These are phyloP conservation scores for Helobdella robusta DNA, from an alignment of 2,888 invertebrate species.

Conservation along the genomic window DNA sequence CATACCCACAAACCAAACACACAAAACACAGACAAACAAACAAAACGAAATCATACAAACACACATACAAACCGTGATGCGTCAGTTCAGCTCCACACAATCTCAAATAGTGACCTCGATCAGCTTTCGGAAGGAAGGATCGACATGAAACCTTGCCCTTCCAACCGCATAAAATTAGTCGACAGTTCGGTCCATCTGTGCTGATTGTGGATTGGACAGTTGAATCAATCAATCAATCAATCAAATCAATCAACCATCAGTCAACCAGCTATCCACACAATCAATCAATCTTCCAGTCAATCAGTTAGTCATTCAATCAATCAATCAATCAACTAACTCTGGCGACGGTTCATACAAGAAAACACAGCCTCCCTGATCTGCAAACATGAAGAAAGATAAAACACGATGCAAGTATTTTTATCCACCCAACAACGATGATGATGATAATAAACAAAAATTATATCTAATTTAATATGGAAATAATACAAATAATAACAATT, in stretches of 20 bases:
- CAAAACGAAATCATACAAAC: neutral
- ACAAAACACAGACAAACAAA: too few relatives aligned
- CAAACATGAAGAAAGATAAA: constrained; percentile 19
- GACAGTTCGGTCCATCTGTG: constrained; percentile 38
- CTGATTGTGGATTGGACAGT: constrained; percentile 43
- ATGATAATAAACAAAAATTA: neutral
- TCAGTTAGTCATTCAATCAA: too few relatives aligned
- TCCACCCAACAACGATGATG: neutral
- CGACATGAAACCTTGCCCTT: constrained; percentile 74
- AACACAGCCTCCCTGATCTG: constrained; percentile 31
- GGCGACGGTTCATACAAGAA: constrained; percentile 30
- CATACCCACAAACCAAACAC: too few relatives aligned
- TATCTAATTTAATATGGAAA: neutral
- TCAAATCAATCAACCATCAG: too few relatives aligned
- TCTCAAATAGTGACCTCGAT: constrained; percentile 75
- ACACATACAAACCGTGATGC: neutral
- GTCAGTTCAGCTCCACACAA: constrained; percentile 70
- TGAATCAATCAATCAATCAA: neutral
- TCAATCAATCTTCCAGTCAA: too few relatives aligned
- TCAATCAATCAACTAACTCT: constrained; percentile 17
- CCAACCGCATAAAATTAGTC: constrained; percentile 62
- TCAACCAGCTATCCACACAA: too few relatives aligned
- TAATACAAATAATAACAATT: neutral
- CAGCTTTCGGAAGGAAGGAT: constrained; percentile 75
- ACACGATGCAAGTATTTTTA: neutral